Base-by-base conservation (phyloP, 2,888 invertebrate genomes). In the Linnaemya tessellans region DNA sequence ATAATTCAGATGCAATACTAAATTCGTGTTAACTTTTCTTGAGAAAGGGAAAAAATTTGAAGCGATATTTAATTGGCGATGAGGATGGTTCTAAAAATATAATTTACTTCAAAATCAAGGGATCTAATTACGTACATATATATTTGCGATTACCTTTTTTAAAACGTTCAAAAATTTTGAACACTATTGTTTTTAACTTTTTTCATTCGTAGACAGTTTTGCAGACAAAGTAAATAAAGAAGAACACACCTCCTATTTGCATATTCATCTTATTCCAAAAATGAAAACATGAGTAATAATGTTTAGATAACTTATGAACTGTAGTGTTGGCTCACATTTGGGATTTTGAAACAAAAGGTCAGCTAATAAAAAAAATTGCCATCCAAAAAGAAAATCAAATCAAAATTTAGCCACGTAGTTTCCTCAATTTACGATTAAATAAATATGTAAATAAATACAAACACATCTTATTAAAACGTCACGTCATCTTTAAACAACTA, bases 401-500 rank as follows among this genome's bases (percentile, higher is more conserved):
- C 11, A 73, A 73, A 46, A 65, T 38, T 56, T 20, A 38, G 75
- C 81, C 81, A 81, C 81, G 81, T 75, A 68, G 60, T 74, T 74
- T 51, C 15, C 15, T 46, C 4, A n/a, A 46, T 5, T n/a, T 22
- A 51, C 2, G 30, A 30, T 30, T 30, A 30, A 30, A 30, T 54
- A 25, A 67, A 54, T 46, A 35, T 38, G 5, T n/a, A 56, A 74
- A 49, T 62, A 60, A 60, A 58, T 65, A 54, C 56, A 58, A 73
- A 67, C 73, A 74, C 8, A 81, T 67, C 22, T 54, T 51, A 60
- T 62, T 68, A 60, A 78, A 60, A 43, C 68, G 81, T 81, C 81
- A 81, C 81, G 81, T 75, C 81, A 81, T 81, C 73, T 67, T 75
- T 20, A 75, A 81, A 46, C n/a, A 67, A 74, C 20, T 25, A 60